Conservation (phyloP, 2,113 vertebrate species). For the Progne subis region DNA sequence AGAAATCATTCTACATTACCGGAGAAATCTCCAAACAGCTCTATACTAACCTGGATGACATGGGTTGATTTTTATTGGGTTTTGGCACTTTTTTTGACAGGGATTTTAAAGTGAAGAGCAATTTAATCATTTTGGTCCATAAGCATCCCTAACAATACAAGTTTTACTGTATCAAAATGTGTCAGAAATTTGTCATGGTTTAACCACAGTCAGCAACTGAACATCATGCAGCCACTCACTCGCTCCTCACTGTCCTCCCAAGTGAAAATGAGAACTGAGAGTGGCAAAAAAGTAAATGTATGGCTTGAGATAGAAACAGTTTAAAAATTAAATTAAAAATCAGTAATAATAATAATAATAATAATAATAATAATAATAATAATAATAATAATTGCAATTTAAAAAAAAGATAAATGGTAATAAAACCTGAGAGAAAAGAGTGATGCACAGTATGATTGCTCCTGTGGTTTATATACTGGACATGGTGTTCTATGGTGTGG, state of each 20-base stretch:
- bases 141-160: background rate
- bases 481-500: rapidly evolving
- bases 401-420: background rate
- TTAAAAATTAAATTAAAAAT: background rate
- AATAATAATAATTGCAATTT: background rate
- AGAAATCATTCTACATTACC: background rate
- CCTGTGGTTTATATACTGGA: background rate
- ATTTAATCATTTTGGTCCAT: background rate
- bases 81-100: background rate
- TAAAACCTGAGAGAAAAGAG: background rate
- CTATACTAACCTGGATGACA: background rate
- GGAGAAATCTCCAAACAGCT: background rate
- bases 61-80: background rate
- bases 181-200: background rate
- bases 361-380: background rate
- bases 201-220: background rate
- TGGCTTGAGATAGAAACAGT: background rate
- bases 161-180: background rate
- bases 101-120: background rate
- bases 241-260: background rate
- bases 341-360: background rate
- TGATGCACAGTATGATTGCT: rapidly evolving
- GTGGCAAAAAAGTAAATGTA: background rate
- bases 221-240: background rate
- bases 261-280: background rate